Evolutionary conservation across 2,113 vertebrate species (phyloP).

Genomic region (Chaenocephalus aceratus): DNA sequence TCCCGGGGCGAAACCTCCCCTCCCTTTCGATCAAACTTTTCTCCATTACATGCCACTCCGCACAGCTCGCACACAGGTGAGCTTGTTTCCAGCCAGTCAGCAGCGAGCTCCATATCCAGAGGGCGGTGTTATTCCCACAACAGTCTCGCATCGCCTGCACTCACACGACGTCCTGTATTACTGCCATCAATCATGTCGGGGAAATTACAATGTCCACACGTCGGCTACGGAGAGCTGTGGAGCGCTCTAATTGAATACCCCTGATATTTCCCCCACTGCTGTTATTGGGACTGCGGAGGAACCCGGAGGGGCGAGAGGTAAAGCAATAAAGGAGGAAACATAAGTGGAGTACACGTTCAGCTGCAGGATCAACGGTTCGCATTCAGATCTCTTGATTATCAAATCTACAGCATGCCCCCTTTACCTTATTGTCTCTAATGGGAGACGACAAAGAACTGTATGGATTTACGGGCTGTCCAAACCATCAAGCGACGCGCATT

Average conservation of each 20-base stretch:
- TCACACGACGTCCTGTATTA: slow-evolving; percentile 79
- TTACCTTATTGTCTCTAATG: slow-evolving; percentile 28
- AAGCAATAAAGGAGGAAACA: slow-evolving; percentile 57
- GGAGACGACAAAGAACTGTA: slow-evolving; percentile 47
- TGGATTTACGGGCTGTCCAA: slow-evolving; percentile 39
- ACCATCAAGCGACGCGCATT: neutral
- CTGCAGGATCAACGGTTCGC: slow-evolving; percentile 15
- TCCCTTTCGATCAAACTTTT: slow-evolving; percentile 31
- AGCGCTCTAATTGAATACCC: slow-evolving; percentile 83
- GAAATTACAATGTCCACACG: slow-evolving; percentile 85
- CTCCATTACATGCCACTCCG: slow-evolving; percentile 66
- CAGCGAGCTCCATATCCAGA: slow-evolving; percentile 68
- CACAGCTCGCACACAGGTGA: slow-evolving; percentile 52
- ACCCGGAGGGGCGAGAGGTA: slow-evolving; percentile 59
- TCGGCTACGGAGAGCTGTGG: slow-evolving; percentile 79
- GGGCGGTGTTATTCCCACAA: slow-evolving; percentile 72
- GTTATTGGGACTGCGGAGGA: slow-evolving; percentile 62
- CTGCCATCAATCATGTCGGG: slow-evolving; percentile 85
- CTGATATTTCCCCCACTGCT: slow-evolving; percentile 69
- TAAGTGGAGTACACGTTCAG: slow-evolving; percentile 25
- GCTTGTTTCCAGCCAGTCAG: slow-evolving; percentile 69
- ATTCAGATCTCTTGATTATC: slow-evolving; percentile 37
- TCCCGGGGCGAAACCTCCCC: slow-evolving; percentile 36
- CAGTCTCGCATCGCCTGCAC: slow-evolving; percentile 71
- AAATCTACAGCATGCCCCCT: slow-evolving; percentile 19